Evolutionary conservation across 2,888 invertebrate species (phyloP), one percentile per base, ranked within the genome.

Genomic region (Mayetiola destructor): DNA sequence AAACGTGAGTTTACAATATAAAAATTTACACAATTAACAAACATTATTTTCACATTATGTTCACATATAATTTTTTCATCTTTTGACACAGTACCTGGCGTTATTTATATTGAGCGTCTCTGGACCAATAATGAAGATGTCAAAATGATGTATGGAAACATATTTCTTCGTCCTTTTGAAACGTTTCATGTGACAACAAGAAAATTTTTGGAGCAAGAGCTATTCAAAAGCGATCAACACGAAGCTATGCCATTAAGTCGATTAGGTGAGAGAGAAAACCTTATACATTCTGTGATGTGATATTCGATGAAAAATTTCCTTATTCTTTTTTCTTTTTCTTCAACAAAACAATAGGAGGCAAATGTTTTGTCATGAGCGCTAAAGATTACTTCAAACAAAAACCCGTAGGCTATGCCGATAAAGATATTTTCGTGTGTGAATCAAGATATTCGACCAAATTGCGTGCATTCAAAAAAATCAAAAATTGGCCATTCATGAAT

Each of bases 361-460:
- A 86, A 64, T 97, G 97, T 70, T 88, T 84, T 67, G 92, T 99
- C 16, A 84, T 99, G 80, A 89, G 85, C 67, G 88, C 94, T 30
- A 90, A 88, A 68, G 94, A 97, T 68, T 97, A 94, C 73, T 90
- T 95, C 69, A 88, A 89, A 68, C 82, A 80, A 69, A 81, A 80
- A 62, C 94, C 96, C 0, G 88, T 89, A 76, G 84, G 86, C 20
- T 88, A 89, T 66, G 78, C 83, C 0, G 92, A 94, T 61, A 90
- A 91, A 66, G 95, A 99, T 72, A 86, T 97, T 1, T 99, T 87
- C 67, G 95, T 97, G 0, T 97, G 97, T 70, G 97, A 99, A 73
- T 94, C 91, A 18, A 80, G 94, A 5, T 99, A 99, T 73, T 88
- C 85, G 63, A 84, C 89, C 0, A 84, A 83, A 64, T 81, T 82